Evolutionary conservation across 64 coral and sea anemone genomes (phyloP), one percentile per base, ranked within the genome.

Genomic region (Porites australiensis): DNA sequence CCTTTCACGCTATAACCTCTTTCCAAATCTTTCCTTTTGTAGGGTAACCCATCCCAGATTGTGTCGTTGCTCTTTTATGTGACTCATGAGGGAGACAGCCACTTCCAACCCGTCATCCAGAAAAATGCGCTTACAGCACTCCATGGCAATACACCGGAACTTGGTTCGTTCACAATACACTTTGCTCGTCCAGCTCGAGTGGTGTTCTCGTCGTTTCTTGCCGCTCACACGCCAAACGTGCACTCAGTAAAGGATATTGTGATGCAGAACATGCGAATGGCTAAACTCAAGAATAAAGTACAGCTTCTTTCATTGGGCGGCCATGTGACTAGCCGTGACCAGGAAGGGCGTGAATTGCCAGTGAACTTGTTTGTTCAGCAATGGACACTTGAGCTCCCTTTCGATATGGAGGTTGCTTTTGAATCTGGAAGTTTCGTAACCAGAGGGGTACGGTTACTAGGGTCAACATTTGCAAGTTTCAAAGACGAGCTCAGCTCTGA

Each of bases 181-280:
- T 99, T 99, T 46, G 67, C 94, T 10, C 66, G 88, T 19, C 91
- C 94, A 4, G 16, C 18, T 0, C 91, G 88, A 44, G 76, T 96
- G 4, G 77, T 82, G 49, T 86, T 94, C 8, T 90, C 83, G 8
- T 96, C 89, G 14, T 96, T 95, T 51, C 77, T 99, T 11, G 67
- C 79, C 27, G 91, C 94, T 63, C 88, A 99, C 71, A 93, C 89
- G 9, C 94, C 94, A 37, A 91, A 99, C 27, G 74, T 99, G 7
- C 98, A 99, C 70, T 94, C 94, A 46, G 94, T 96, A 51, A 99
- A 88, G 78, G 94, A 99, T 6, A 79, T 94, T 19, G 91, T 99
- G 4, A 96, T 94, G 84, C 62, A 88, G 70, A 96, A 95, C 49
- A 82, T 99, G 72, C 74, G 67, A 12, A 72, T 94, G 70, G 70